Base-by-base conservation (phyloP, 2,888 invertebrate genomes). In the Drosophila pseudotakahashii region DNA sequence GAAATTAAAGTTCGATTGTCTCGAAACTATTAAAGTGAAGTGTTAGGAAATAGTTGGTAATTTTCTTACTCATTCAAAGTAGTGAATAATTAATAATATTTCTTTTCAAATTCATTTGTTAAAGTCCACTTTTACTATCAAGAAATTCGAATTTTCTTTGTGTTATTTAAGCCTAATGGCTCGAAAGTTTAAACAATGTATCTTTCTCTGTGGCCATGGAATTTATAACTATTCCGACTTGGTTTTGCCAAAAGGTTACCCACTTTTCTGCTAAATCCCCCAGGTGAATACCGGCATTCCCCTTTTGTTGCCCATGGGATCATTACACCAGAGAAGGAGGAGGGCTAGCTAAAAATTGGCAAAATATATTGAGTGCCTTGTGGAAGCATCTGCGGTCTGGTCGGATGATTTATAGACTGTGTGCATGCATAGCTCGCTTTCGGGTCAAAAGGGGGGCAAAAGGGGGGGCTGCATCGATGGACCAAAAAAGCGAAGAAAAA, bases 401-500 rank as follows among this genome's bases (percentile, higher is more conserved):
- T 34, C 45, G 45, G 47, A 63, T 63, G 66, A 66, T 66, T 66
- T 63, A 66, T 63, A 19, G 66, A 66, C 66, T 62, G 11, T 11
- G 10, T 3, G 3, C 32, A 34, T 34, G 26, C 63, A 53, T 19
- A 32, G n/a, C 23, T 16, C 23, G 19, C 48, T 19, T 34, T 48
- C 32, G 7, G 58, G 53, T 52, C 58, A 14, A 58, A 39, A 14
- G 30, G 4, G 44, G 32, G 54, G 16, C 2, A 10, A 37, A 7
- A 7, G 37, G 16, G 5, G 5, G 41, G 9, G 36, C n/a, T 45
- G 36, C 45, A 36, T 36, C 37, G 37, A 32, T 23, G 30, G 34
- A 42, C 9, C 23, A 19, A n/a, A 42, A 50, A 26, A 19, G 11
- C 16, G 6, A 0, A 14, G 4, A 19, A 41, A 19, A 23, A 53